Percentiles rank a stretch among this genome's conserved stretches.
These are phyloP conservation scores for Napeogenes inachia DNA, from an alignment of 2,888 invertebrate species.

Conservation along the genomic window DNA sequence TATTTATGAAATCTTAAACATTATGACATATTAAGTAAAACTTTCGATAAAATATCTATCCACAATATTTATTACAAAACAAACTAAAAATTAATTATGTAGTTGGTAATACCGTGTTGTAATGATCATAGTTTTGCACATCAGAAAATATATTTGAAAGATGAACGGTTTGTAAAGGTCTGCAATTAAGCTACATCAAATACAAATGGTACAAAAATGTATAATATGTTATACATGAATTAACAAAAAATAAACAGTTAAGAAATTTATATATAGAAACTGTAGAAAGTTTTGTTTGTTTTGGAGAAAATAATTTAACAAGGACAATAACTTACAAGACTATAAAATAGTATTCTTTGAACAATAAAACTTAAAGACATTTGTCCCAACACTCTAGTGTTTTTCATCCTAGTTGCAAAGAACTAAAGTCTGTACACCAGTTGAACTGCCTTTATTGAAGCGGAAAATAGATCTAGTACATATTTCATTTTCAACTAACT, in stretches of 20 bases:
- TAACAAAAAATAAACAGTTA: constrained; percentile 5
- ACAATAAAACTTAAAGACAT: constrained; percentile 4
- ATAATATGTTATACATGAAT: constrained; percentile 2
- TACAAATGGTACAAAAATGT: not conserved
- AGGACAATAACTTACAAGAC: no score
- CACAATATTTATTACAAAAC: constrained; percentile 7
- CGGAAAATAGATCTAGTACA: constrained; percentile 67
- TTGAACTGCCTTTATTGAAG: constrained; percentile 61
- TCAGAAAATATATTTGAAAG: constrained; percentile 6
- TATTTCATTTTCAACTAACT: constrained; percentile 56
- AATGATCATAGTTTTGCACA: constrained; percentile 12
- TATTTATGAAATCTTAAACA: no score
- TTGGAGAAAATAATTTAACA: no score
- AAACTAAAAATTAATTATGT: constrained; percentile 12
- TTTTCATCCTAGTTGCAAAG: constrained; percentile 7
- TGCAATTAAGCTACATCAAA: not conserved
- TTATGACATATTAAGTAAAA: not conserved
- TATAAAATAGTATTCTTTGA: not conserved
- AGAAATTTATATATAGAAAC: not conserved
- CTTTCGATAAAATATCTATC: constrained; percentile 8
- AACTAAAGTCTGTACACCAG: constrained; percentile 36
- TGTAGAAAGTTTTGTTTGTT: no score
- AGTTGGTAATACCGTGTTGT: constrained; percentile 10
- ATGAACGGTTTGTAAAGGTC: not conserved
- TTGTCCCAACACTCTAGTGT: not conserved